Evolutionary conservation across 2,888 invertebrate genomes (phyloP).

Genomic region (Apamea monoglypha): DNA sequence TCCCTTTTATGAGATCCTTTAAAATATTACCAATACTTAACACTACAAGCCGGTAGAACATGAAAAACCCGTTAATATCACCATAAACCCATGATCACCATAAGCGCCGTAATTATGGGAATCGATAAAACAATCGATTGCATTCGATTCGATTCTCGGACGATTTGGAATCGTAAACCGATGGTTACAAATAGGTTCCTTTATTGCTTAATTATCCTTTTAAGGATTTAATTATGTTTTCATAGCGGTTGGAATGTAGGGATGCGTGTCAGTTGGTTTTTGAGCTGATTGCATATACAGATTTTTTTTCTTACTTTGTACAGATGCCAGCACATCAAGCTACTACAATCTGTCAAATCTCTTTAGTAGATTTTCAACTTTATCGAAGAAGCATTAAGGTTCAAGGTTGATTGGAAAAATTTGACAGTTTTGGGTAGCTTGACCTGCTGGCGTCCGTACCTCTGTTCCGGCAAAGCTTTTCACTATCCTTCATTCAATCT

Average conservation of each 20-base stretch:
- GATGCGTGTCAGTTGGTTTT: conserved; percentile 45
- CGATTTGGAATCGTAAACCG: conserved; percentile 70
- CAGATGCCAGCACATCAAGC: too few relatives aligned
- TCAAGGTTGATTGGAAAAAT: too few relatives aligned
- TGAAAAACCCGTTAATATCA: conserved; percentile 61
- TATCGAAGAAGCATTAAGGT: too few relatives aligned
- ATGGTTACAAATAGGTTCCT: conserved; percentile 71
- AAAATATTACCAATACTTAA: conserved; percentile 59
- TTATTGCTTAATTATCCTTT: conserved; percentile 68
- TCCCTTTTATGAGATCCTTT: conserved; percentile 38
- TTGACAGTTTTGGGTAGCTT: too few relatives aligned
- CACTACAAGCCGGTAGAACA: conserved; percentile 61
- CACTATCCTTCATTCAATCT: too few relatives aligned
- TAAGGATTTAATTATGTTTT: conserved; percentile 68
- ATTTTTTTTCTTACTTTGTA: background rate
- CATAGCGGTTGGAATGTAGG: conserved; percentile 51
- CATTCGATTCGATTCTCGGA: conserved; percentile 61
- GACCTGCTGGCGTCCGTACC: too few relatives aligned
- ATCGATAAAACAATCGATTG: conserved; percentile 69
- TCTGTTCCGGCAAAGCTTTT: background rate
- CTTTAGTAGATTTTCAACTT: too few relatives aligned
- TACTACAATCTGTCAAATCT: too few relatives aligned
- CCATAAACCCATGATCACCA: conserved; percentile 59
- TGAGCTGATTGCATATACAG: background rate
- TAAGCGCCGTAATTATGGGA: conserved; percentile 67